A percentile compares a stretch with the other conserved stretches of the same genome.
Evolutionary conservation across 2,113 vertebrate genomes (phyloP).

Genomic region (Barnardius zonarius): DNA sequence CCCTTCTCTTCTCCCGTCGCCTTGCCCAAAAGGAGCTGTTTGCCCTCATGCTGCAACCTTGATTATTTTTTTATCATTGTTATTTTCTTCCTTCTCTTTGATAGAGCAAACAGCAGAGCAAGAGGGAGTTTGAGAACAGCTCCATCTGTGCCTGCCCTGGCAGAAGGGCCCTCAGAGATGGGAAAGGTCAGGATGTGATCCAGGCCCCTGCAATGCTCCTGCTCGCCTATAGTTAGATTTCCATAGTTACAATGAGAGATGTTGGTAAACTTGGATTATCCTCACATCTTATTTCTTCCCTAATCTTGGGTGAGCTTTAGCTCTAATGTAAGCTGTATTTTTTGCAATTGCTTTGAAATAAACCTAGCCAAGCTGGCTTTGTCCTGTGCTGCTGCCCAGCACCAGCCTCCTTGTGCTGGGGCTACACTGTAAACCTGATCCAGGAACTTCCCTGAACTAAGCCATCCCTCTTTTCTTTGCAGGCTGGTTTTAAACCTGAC

Average conservation of each 20-base stretch:
- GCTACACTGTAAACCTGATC: not conserved
- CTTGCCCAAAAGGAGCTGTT: not conserved
- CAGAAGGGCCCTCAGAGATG: not conserved
- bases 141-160: fast-evolving
- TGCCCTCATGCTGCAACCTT: not conserved
- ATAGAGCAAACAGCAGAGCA: not conserved
- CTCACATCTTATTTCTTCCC: not conserved
- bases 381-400: not conserved
- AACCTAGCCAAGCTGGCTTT: not conserved
- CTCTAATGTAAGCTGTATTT: not conserved
- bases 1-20: not conserved
- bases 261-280: not conserved
- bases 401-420: not conserved
- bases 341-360: not conserved
- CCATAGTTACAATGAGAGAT: not conserved
- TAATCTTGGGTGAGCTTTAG: not conserved
- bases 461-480: not conserved
- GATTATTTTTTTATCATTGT: too few relatives aligned
- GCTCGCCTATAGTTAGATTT: not conserved
- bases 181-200: not conserved
- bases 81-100: not conserved
- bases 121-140: not conserved
- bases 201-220: not conserved
- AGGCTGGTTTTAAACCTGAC: not conserved
- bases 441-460: fast-evolving